Evolutionary conservation across 2,797 vertebrate species (phyloP), one percentile per base, ranked within the genome.

Genomic region (Schizothorax lantsangensis): DNA sequence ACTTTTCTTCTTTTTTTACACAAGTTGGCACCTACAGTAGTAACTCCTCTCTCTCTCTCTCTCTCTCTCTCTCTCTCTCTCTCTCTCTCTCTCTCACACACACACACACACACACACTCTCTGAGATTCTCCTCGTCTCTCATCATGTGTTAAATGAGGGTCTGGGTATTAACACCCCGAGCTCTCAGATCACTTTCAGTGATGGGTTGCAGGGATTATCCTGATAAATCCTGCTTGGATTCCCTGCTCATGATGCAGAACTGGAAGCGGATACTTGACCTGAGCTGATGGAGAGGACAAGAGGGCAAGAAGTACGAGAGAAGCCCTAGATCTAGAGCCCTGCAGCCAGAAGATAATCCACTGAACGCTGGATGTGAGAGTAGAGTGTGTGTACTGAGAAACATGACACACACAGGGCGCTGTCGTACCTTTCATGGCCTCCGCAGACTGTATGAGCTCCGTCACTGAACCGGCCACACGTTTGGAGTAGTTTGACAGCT

Each of bases 361-460:
- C 19, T 17, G 45, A 36, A 3, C 1, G 19, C 43, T 57, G 52
- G 49, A 57, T 14, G 38, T 6, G 23, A n/a, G 26, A 15, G 52
- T n/a, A 36, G 57, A 26, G 26, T 8, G 52, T 43, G 54, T 62
- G 33, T 14, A 26, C 43, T 17, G 36, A 33, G 78, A 79, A 79
- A 64, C 38, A 43, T 43, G 54, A 79, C 73, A 47, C 71, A 47
- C 77, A 71, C 6, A 40, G 33, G 9, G 1, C 57, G 30, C 40
- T 47, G n/a, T 2, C 33, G 90, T 84, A 97, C 97, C 97, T 93
- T 97, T 97, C 97, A 97, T 97, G 92, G 97, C 97, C 90, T 97
- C 97, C 0, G 97, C 97, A 5, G 97, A 96, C 92, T 97, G 97
- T 91, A 97, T 97, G 90, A 97, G 96, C 89, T 97, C 97, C 0